Evolutionary conservation across 2,113 vertebrate genomes (phyloP), one percentile per base, ranked within the genome.

Genomic region (Nothocercus julius): DNA sequence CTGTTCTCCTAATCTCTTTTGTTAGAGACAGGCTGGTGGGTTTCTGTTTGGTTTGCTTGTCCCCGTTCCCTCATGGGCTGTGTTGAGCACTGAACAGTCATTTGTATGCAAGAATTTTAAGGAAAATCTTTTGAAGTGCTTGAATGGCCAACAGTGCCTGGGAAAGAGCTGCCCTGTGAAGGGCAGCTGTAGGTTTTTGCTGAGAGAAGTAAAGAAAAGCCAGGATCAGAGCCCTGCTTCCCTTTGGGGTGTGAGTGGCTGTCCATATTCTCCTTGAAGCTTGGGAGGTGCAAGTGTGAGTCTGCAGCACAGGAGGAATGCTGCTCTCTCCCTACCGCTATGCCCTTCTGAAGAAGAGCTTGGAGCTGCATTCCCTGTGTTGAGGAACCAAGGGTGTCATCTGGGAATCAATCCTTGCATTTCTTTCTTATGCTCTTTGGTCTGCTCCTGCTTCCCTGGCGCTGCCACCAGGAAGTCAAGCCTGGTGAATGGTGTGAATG

Each of bases 81-180:
- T 18, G 25, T 62, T 69, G 77, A 95, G 75, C 81, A 28, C 45
- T 83, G 67, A 95, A 80, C 76, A 77, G 77, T 1, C 53, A 95
- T 94, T 96, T 92, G 86, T 85, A 89, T 95, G 92, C 91, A 82
- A 95, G 91, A 95, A 95, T 95, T 95, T 64, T 13, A 54, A 88
- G 76, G 42, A 67, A 85, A 66, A 63, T 28, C 73, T 92, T 93
- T 94, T 34, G 74, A 56, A 94, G 81, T 15, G 0, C 66, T 92
- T 69, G 86, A 90, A 87, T 93, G 83, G 25, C 32, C 73, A 47
- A 0, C 19, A 66, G 77, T 64, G 78, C 89, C 91, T 82, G 14
- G 86, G 91, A 36, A 82, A 19, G 78, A 91, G 95, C 95, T 94
- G 92, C 92, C 92, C 9, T 66, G 91, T 68, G 58, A 88, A 47